A percentile compares a stretch with the other conserved stretches of the same genome.
These are phyloP conservation scores for Dyspetes luteomarginatus DNA, from an alignment of 2,888 invertebrate species.

Conservation along the genomic window DNA sequence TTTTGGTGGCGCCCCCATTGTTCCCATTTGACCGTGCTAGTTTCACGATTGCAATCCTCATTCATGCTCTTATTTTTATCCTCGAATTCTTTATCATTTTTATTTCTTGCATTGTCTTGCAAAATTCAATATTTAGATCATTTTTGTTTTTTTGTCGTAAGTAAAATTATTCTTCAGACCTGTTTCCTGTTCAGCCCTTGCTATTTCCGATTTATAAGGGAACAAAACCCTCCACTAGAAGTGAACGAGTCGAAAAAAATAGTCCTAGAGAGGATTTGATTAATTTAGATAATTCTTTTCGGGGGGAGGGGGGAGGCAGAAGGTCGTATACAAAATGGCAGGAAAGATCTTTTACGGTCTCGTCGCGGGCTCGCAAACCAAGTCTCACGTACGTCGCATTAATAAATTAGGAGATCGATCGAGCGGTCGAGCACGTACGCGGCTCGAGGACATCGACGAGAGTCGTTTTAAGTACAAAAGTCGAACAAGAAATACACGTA, in stretches of 20 bases:
- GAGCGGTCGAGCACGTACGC: slow-evolving; percentile 59
- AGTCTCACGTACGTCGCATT: slow-evolving; percentile 69
- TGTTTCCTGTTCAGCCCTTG: neutral
- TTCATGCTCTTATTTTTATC: slow-evolving; percentile 11
- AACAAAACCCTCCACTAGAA: slow-evolving; percentile 7
- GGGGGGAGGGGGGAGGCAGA: slow-evolving; percentile 14
- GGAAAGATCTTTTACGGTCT: slow-evolving; percentile 39
- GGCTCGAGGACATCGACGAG: slow-evolving; percentile 61
- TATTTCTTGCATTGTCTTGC: slow-evolving; percentile 18
- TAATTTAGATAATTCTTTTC: slow-evolving; percentile 59
- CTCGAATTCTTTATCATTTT: slow-evolving; percentile 3
- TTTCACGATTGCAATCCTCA: neutral
- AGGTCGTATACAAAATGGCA: slow-evolving; percentile 1
- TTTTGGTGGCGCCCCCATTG: slow-evolving; percentile 60
- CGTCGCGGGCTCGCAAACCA: slow-evolving; percentile 46
- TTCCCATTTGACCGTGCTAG: slow-evolving; percentile 38
- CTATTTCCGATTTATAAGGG: no score
- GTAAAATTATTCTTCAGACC: neutral
- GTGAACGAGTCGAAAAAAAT: neutral
- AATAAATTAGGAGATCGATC: slow-evolving; percentile 73
- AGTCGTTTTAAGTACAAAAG: slow-evolving; percentile 71
- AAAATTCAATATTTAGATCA: slow-evolving; percentile 3
- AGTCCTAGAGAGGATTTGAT: slow-evolving; percentile 41
- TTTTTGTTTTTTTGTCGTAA: neutral
- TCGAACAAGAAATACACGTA: slow-evolving; percentile 67